Evolutionary conservation across 2,888 invertebrate species (phyloP).

Genomic region (Macrophya annulata): DNA sequence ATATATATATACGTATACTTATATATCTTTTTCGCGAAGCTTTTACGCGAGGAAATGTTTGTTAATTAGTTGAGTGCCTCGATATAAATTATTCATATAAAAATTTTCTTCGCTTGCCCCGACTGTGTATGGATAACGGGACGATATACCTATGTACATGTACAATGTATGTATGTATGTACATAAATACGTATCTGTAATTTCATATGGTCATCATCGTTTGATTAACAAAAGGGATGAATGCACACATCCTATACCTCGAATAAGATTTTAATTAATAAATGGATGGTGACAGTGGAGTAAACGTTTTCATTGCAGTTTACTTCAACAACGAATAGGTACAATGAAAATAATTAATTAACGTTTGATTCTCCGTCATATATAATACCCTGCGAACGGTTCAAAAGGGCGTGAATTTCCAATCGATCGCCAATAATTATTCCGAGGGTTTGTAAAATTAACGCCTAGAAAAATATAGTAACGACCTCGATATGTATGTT

Average conservation of each 20-base stretch:
- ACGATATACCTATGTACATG: background rate
- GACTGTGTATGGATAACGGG: background rate
- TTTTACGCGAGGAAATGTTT: conserved; percentile 24
- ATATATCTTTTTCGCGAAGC: background rate
- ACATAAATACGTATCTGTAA: background rate
- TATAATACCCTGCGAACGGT: background rate
- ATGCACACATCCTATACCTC: background rate
- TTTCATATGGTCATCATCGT: background rate
- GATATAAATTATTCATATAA: conserved; percentile 19
- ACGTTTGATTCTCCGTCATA: conserved; percentile 23
- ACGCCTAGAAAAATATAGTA: background rate
- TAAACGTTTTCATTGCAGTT: conserved; percentile 25
- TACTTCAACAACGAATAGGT: background rate
- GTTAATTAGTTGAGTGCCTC: conserved; percentile 30
- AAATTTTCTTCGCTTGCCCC: background rate
- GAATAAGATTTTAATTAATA: conserved; percentile 39
- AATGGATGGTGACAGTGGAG: conserved; percentile 15
- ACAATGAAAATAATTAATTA: conserved; percentile 35
- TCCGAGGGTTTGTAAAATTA: background rate
- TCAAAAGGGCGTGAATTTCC: conserved; percentile 23
- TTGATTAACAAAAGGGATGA: background rate
- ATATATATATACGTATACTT: background rate
- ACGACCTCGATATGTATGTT: background rate
- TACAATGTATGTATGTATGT: too few species aligned
- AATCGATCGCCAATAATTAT: conserved; percentile 35